These are phyloP conservation scores for Drosophila nasuta DNA, from an alignment of 1,140 invertebrate genomes.

Conservation along the genomic window DNA sequence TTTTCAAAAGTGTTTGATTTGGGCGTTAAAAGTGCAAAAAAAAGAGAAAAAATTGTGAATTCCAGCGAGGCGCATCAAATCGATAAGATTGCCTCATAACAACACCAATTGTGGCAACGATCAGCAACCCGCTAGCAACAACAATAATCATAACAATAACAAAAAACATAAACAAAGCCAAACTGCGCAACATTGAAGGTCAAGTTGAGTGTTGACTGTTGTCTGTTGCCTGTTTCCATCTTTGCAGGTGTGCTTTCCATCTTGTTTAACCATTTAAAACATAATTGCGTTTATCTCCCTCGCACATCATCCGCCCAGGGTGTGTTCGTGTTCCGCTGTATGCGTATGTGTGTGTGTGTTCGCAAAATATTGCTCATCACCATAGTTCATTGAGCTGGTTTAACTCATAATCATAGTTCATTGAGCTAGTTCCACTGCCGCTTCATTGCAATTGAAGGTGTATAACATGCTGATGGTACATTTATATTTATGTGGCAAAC, in stretches of 20 bases:
- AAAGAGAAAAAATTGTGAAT: background rate
- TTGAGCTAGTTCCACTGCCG: background rate
- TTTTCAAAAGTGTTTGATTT: conserved; percentile 7
- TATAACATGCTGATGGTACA: too few species aligned
- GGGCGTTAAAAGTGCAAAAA: conserved; percentile 34
- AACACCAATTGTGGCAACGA: conserved; percentile 13
- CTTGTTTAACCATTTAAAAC: conserved; percentile 50
- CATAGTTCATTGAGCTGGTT: conserved; percentile 8
- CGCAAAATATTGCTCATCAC: conserved; percentile 10
- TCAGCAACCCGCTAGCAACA: background rate
- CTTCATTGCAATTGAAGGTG: too few species aligned
- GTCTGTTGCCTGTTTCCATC: background rate
- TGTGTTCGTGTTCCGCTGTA: background rate
- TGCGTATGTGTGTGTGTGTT: conserved; percentile 11
- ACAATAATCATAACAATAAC: conserved; percentile 3
- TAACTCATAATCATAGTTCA: conserved; percentile 11
- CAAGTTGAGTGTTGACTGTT: conserved; percentile 42
- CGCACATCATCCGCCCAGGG: conserved; percentile 29
- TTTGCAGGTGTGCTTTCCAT: conserved; percentile 32
- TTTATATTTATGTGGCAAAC: background rate
- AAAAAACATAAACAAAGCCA: conserved; percentile 24
- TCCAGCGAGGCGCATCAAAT: conserved; percentile 32
- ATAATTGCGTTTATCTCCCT: conserved; percentile 52
- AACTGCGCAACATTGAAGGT: conserved; percentile 43
- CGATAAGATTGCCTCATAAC: conserved; percentile 22